Evolutionary conservation across 2,113 vertebrate species (phyloP).

Genomic region (Pelusios castaneus): DNA sequence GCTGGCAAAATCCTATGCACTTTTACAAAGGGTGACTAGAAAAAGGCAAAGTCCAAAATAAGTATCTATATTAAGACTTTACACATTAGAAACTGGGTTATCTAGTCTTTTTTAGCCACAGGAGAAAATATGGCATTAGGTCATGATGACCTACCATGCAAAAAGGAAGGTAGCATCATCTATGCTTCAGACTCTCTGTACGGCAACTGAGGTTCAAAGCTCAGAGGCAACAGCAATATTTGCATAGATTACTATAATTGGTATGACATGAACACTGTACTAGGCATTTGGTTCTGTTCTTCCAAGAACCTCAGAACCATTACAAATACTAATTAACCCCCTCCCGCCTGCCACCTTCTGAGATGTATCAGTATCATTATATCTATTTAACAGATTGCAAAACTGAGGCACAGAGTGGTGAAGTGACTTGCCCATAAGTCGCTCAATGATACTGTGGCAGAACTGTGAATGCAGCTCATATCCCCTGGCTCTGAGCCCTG

Average conservation of each 20-base stretch:
- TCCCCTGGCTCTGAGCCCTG: background rate
- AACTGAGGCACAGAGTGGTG: background rate
- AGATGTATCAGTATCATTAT: background rate
- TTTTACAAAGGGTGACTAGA: constrained; percentile 3
- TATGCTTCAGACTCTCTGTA: constrained; percentile 33
- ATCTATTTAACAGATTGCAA: background rate
- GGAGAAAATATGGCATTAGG: constrained; percentile 10
- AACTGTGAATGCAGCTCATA: background rate
- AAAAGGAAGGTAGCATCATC: background rate
- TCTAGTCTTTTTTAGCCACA: constrained; percentile 10
- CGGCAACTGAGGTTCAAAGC: constrained; percentile 15
- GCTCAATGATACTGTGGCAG: accelerated
- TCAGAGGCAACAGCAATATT: constrained; percentile 21
- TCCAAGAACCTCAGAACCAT: background rate
- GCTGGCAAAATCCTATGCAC: constrained; percentile 3
- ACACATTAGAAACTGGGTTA: constrained; percentile 5
- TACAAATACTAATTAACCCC: background rate
- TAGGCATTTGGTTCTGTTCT: background rate
- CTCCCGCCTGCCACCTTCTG: background rate
- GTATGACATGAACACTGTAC: background rate
- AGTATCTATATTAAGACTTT: background rate
- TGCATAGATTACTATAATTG: constrained; percentile 27
- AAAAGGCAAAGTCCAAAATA: constrained; percentile 9
- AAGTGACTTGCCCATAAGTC: background rate
- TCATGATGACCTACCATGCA: background rate